Evolutionary conservation across 37 sponge, comb jelly and placozoan genomes (phyloP).

Genomic region (Ephydatia muelleri): DNA sequence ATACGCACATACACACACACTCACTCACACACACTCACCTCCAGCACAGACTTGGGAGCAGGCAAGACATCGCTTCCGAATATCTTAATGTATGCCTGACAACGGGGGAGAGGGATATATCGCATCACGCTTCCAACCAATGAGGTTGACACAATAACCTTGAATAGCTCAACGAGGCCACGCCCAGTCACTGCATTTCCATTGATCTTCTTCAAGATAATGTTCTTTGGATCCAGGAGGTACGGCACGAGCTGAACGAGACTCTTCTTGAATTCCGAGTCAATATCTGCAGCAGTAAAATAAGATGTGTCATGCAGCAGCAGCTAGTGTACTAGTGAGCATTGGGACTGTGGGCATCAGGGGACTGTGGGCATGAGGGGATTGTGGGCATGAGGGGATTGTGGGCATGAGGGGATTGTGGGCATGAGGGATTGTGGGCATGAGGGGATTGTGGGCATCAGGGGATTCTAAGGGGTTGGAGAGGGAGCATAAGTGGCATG

Average conservation of each 20-base stretch:
- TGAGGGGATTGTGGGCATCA: not conserved
- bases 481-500: too few species aligned
- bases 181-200: constrained; percentile 80
- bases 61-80: constrained; percentile 89
- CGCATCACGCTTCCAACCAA: too few species aligned
- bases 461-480: too few species aligned
- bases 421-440: not conserved
- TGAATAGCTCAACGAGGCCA: not conserved
- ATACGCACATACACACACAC: too few species aligned
- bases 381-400: not conserved
- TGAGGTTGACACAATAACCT: too few species aligned
- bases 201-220: constrained; percentile 88
- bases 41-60: constrained; percentile 91
- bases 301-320: too few species aligned
- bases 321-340: not conserved
- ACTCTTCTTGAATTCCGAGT: constrained; percentile 66
- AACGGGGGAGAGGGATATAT: too few species aligned
- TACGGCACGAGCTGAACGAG: constrained; percentile 68
- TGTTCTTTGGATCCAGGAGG: constrained; percentile 63
- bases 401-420: not conserved
- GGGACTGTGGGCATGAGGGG: not conserved
- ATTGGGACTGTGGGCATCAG: not conserved
- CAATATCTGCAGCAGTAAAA: constrained; percentile 95
- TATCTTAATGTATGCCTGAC: constrained; percentile 91
- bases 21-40: constrained; percentile 57